Evolutionary conservation across 2,888 invertebrate genomes (phyloP), one percentile per base, ranked within the genome.

Genomic region (Dermolepida albohirtum): DNA sequence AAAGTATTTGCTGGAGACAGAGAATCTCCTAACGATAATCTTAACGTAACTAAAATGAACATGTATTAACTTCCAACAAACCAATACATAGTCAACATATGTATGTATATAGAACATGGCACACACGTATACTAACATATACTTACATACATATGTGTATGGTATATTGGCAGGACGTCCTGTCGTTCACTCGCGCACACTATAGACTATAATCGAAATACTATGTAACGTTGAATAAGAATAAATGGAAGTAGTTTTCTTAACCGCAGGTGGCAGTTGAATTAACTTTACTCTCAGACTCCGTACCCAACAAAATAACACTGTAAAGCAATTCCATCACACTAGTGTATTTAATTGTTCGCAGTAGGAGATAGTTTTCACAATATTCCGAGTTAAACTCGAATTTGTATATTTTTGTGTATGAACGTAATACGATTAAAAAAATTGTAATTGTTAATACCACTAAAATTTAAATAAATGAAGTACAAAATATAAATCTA

Each of bases 131-230:
- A 27, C 34, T 34, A 29, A 59, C 34, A 47, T 10, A 34, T 39
- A 5, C 16, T 10, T 12, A 14, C 12, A 10, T 16, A 34, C 34
- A 8, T 34, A 34, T 10, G 6, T 8, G 34, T 34, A 34, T 10
- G 10, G 1, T 39, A 41, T n/a, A 54, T 16, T 29, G 39, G 29
- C 34, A 16, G 16, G 47, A 62, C 34, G 47, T 34, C 59, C 59
- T 22, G 39, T 44, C 29, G 77, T 81, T 79, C 78, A 79, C 75
- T 77, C 74, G 68, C 72, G 73, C 72, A 75, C 81, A 72, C 81
- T 75, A 79, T 78, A 77, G 80, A 76, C 78, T 79, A 78, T 83
- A 83, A 83, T 83, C 81, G 82, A 83, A 82, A 82, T 82, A 76
- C 79, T 78, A 76, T 83, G 83, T 83, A 79, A 77, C 78, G 74